Evolutionary conservation across 2,888 invertebrate species (phyloP).

Genomic region (Agonopterix heracliana): DNA sequence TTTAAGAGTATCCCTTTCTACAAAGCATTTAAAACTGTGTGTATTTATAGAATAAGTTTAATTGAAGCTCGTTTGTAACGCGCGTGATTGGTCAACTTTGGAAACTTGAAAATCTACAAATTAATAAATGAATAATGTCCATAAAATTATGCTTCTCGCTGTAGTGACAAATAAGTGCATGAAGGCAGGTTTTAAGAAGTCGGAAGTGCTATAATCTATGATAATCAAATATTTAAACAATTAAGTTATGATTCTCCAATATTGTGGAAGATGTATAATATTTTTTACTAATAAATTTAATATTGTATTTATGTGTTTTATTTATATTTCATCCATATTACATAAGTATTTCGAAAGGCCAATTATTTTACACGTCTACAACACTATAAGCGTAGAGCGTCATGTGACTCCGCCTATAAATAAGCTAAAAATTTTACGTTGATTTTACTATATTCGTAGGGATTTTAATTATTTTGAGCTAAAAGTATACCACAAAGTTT

Average conservation of each 20-base stretch:
- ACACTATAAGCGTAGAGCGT: too few species aligned
- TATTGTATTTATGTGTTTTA: constrained; percentile 61
- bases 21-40: constrained; percentile 60
- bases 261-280: constrained; percentile 77
- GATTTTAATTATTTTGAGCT: too few species aligned
- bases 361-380: too few species aligned
- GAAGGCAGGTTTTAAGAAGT: constrained; percentile 60
- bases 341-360: too few species aligned
- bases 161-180: constrained; percentile 59
- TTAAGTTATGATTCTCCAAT: constrained; percentile 76
- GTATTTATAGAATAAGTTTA: constrained; percentile 43
- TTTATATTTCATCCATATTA: constrained; percentile 20
- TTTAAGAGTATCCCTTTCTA: constrained; percentile 40
- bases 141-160: constrained; percentile 59
- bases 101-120: constrained; percentile 7
- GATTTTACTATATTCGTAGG: too few species aligned
- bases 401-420: too few species aligned
- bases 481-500: too few species aligned
- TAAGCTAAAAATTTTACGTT: too few species aligned
- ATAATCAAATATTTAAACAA: constrained; percentile 73
- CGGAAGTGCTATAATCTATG: constrained; percentile 72
- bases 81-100: constrained; percentile 27
- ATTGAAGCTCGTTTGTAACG: constrained; percentile 26
- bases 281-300: constrained; percentile 78
- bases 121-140: constrained; percentile 24